Evolutionary conservation across 2,113 vertebrate genomes (phyloP).

Genomic region (Cygnus buccinator): DNA sequence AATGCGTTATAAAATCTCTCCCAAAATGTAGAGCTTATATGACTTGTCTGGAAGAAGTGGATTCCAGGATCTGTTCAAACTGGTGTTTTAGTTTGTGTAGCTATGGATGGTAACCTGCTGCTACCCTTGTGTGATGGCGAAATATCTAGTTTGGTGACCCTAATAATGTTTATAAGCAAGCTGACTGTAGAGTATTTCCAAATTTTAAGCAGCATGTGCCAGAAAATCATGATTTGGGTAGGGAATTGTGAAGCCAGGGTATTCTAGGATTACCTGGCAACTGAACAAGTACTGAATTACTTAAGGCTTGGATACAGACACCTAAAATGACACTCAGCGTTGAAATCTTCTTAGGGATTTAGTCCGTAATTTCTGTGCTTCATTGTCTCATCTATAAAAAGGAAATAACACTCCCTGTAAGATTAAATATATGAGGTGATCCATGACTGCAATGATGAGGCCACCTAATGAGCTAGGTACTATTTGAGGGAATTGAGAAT

Average conservation of each 20-base stretch:
- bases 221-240: background rate
- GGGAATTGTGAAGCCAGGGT: background rate
- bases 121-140: accelerated
- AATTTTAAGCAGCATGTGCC: background rate
- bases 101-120: background rate
- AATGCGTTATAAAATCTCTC: background rate
- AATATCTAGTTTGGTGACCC: background rate
- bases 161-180: background rate
- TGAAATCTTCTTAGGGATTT: background rate
- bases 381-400: background rate
- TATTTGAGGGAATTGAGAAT: background rate
- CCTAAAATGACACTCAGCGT: background rate
- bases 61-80: background rate
- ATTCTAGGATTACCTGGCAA: constrained; percentile 28
- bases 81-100: background rate
- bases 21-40: background rate
- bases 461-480: background rate
- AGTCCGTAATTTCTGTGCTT: constrained; percentile 12
- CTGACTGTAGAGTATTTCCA: background rate
- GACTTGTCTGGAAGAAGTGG: background rate
- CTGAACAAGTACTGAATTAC: background rate
- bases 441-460: background rate
- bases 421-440: background rate
- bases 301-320: background rate
- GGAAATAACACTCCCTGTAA: background rate